Percentiles rank a stretch among this genome's conserved stretches.
phyloP scores from a whole-genome alignment of 2,888 invertebrate genomes.

The Eilema depressum region DNA sequence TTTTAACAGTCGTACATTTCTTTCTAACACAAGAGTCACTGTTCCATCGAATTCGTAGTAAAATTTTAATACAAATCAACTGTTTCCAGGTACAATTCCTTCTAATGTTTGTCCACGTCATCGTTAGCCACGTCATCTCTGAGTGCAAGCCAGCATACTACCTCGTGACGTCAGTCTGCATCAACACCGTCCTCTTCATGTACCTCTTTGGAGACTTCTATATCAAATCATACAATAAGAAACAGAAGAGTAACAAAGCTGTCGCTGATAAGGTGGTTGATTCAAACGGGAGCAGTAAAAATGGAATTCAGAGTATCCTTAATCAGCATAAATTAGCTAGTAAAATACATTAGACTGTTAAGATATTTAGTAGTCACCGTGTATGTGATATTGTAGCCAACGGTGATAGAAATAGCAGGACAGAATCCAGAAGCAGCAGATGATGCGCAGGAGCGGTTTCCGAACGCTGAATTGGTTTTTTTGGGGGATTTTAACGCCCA shows the following conservation, averaged over 20 bases:
- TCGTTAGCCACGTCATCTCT: slow-evolving; percentile 48
- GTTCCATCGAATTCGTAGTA: no score
- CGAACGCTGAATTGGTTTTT: no score
- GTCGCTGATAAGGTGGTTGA: slow-evolving; percentile 23
- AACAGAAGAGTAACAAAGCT: slow-evolving; percentile 26
- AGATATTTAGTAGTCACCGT: neutral
- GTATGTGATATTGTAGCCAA: neutral
- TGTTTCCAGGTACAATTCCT: slow-evolving; percentile 66
- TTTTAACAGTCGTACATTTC: no score
- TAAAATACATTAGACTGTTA: slow-evolving; percentile 34
- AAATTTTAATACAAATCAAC: no score
- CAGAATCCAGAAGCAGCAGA: no score
- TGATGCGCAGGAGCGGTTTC: no score
- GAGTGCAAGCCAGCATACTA: slow-evolving; percentile 61
- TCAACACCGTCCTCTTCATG: slow-evolving; percentile 60
- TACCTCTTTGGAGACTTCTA: slow-evolving; percentile 67
- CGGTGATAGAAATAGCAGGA: neutral
- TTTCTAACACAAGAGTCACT: no score
- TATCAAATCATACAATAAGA: slow-evolving; percentile 54
- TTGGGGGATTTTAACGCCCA: no score
- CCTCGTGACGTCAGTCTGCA: slow-evolving; percentile 45
- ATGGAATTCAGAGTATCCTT: slow-evolving; percentile 38
- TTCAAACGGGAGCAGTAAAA: slow-evolving; percentile 36
- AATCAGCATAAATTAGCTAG: slow-evolving; percentile 47
- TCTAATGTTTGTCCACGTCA: slow-evolving; percentile 57